Evolutionary conservation across 2,888 invertebrate species (phyloP).

Genomic region (Chymomyza procnemis): DNA sequence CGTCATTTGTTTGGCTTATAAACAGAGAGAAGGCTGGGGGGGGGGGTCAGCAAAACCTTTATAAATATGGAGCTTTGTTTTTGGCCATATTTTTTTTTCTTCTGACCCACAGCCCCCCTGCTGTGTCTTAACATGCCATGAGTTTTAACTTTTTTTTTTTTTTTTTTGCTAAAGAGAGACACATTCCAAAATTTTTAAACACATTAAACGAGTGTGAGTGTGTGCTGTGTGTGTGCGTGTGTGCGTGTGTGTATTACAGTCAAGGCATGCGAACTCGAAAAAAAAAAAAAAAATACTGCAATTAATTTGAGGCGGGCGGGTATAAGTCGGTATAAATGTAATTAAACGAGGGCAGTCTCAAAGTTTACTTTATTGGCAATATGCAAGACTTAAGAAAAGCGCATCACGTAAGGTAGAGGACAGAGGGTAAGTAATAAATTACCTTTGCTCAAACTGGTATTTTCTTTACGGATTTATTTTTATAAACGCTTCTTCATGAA

Average conservation of each 20-base stretch:
- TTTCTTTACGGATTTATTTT: too few relatives aligned
- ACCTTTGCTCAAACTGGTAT: too few relatives aligned
- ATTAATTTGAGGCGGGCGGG: constrained; percentile 5
- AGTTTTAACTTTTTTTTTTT: too few relatives aligned
- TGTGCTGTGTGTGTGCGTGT: not conserved
- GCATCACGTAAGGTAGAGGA: too few relatives aligned
- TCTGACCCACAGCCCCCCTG: not conserved
- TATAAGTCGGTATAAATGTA: not conserved
- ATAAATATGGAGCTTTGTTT: not conserved
- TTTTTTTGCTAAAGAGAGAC: not conserved
- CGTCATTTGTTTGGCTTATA: too few relatives aligned
- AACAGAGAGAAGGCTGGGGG: too few relatives aligned
- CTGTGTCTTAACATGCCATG: not conserved
- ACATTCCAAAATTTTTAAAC: not conserved
- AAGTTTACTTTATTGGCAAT: not conserved
- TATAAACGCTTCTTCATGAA: too few relatives aligned
- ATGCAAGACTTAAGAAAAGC: too few relatives aligned
- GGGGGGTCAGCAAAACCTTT: too few relatives aligned
- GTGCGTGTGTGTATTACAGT: not conserved
- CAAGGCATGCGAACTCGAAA: not conserved
- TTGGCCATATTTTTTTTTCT: not conserved
- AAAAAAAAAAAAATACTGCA: not conserved
- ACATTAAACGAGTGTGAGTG: not conserved
- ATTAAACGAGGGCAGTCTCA: too few relatives aligned
- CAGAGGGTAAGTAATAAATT: too few relatives aligned